These are phyloP conservation scores for Sebastes aleutianus DNA, from an alignment of 2,797 vertebrate genomes.

Conservation along the genomic window DNA sequence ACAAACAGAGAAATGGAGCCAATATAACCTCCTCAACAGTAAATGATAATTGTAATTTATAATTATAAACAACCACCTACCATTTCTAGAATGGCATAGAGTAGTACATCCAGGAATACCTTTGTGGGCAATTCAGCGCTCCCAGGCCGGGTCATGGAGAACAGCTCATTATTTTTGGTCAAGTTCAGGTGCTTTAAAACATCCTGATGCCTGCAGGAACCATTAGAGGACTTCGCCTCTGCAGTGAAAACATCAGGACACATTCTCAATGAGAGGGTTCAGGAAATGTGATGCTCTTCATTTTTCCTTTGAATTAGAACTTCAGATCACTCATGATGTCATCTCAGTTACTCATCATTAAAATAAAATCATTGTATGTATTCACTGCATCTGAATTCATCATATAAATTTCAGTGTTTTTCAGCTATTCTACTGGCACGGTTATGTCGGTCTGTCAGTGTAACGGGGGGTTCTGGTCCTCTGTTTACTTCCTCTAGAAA, in stretches of 20 bases:
- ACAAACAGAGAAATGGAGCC: not conserved
- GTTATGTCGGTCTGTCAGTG: no score
- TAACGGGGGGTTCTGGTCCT: no score
- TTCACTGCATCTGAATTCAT: not conserved
- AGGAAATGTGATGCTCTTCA: not conserved
- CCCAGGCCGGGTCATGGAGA: constrained; percentile 40
- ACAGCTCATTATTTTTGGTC: constrained; percentile 45
- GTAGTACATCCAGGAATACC: constrained; percentile 13
- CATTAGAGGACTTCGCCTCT: not conserved
- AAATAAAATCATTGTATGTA: not conserved
- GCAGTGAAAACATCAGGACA: not conserved
- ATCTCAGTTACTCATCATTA: not conserved
- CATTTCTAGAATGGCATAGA: constrained; percentile 57
- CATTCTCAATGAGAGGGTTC: not conserved
- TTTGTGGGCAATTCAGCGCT: not conserved
- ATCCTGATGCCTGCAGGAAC: constrained; percentile 51
- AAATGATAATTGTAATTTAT: not conserved
- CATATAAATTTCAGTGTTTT: not conserved
- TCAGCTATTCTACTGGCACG: no score
- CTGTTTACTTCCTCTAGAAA: no score
- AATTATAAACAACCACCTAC: not conserved
- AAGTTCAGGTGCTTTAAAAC: constrained; percentile 61
- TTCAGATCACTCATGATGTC: not conserved
- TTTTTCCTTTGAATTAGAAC: not conserved
- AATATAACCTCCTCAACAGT: not conserved